Evolutionary conservation across 2,113 vertebrate genomes (phyloP).

Genomic region (Vidua macroura): DNA sequence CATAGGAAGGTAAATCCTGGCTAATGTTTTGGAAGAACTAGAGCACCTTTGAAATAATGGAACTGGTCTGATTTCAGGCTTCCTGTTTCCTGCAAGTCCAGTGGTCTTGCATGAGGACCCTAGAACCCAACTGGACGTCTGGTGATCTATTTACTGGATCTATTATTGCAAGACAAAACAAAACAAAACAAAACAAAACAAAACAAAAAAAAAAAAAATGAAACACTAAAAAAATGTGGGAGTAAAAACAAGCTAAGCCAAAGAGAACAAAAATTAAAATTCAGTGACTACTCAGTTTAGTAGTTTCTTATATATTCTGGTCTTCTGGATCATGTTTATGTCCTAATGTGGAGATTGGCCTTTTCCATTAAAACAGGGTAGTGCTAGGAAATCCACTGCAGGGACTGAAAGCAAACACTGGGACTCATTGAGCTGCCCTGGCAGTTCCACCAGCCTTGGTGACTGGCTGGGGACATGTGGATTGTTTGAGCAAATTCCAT

Average conservation of each 20-base stretch:
- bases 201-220: neutral
- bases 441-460: neutral
- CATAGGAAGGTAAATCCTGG: neutral
- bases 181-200: no score
- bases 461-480: neutral
- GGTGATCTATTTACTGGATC: neutral
- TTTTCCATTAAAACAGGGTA: neutral
- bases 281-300: neutral
- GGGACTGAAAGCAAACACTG: neutral
- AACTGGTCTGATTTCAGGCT: neutral
- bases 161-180: neutral
- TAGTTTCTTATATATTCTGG: neutral
- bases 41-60: neutral
- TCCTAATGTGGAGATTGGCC: neutral
- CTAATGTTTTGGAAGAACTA: neutral
- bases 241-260: neutral
- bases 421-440: neutral
- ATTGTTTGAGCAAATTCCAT: neutral
- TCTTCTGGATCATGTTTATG: neutral
- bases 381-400: neutral
- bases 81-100: neutral
- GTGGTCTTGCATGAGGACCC: neutral
- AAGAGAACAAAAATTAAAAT: neutral
- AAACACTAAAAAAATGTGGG: neutral
- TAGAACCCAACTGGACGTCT: neutral